phyloP scores from a whole-genome alignment of 2,113 vertebrate genomes.

The Mirza zaza region DNA sequence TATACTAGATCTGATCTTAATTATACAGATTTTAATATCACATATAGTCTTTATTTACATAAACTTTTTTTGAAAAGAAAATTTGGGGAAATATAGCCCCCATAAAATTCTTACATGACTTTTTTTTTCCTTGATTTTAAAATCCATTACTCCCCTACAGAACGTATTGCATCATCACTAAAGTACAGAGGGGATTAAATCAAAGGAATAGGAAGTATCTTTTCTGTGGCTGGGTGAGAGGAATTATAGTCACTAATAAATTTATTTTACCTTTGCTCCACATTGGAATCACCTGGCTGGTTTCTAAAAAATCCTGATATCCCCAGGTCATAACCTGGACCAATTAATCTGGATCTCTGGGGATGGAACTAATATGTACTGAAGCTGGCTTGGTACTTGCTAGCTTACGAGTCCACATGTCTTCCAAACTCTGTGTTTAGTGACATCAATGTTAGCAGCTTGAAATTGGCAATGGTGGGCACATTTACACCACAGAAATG shows the following conservation, averaged over 20 bases:
- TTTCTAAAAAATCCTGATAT: background rate
- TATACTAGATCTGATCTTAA: constrained; percentile 11
- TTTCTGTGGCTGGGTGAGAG: background rate
- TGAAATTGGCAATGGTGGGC: background rate
- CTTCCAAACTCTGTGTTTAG: background rate
- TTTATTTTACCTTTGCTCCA: background rate
- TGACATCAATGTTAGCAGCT: background rate
- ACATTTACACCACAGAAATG: background rate
- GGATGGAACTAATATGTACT: background rate
- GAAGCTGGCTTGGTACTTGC: background rate
- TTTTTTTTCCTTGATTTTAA: background rate
- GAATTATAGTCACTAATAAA: background rate
- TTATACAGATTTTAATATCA: background rate
- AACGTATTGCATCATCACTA: background rate
- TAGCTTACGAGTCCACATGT: background rate
- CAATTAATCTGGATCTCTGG: background rate
- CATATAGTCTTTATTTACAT: background rate
- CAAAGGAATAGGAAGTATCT: background rate
- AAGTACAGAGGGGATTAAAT: background rate
- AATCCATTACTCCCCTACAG: background rate
- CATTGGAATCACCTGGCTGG: background rate
- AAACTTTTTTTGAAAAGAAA: constrained; percentile 5
- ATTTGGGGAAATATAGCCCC: background rate
- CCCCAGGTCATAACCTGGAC: background rate
- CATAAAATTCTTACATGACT: background rate